Conservation (phyloP, 2,888 invertebrate species). For the Ophion costatus region DNA sequence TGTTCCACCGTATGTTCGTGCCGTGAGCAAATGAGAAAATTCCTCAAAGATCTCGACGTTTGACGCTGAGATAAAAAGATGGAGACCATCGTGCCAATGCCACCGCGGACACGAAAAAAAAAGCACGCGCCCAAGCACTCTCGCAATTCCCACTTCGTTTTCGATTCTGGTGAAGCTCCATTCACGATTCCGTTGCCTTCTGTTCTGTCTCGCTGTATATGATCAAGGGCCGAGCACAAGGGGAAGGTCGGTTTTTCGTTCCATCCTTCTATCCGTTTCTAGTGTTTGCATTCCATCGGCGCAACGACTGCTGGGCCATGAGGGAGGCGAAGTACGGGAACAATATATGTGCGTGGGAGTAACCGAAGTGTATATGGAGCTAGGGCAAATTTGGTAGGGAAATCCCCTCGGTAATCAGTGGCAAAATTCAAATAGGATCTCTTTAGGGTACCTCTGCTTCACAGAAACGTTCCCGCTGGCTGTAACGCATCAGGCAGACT, state of each 20-base stretch:
- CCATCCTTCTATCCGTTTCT: constrained; percentile 28
- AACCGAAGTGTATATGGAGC: constrained; percentile 29
- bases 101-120: background rate
- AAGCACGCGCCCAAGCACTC: background rate
- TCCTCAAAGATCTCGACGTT: background rate
- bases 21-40: background rate
- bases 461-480: constrained; percentile 41
- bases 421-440: constrained; percentile 70
- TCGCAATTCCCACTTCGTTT: constrained; percentile 52
- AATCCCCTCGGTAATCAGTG: constrained; percentile 70
- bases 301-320: constrained; percentile 15
- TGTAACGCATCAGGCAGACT: constrained; percentile 36
- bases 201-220: constrained; percentile 29
- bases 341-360: constrained; percentile 3
- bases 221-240: constrained; percentile 27
- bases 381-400: constrained; percentile 58
- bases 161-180: constrained; percentile 21
- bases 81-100: background rate
- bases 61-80: background rate
- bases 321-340: background rate
- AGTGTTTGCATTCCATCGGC: constrained; percentile 50
- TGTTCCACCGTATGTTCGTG: background rate
- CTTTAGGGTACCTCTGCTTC: constrained; percentile 69
- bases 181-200: constrained; percentile 18
- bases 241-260: constrained; percentile 8